phyloP scores from a whole-genome alignment of 2,888 invertebrate genomes.

The Esperia sulphurella region DNA sequence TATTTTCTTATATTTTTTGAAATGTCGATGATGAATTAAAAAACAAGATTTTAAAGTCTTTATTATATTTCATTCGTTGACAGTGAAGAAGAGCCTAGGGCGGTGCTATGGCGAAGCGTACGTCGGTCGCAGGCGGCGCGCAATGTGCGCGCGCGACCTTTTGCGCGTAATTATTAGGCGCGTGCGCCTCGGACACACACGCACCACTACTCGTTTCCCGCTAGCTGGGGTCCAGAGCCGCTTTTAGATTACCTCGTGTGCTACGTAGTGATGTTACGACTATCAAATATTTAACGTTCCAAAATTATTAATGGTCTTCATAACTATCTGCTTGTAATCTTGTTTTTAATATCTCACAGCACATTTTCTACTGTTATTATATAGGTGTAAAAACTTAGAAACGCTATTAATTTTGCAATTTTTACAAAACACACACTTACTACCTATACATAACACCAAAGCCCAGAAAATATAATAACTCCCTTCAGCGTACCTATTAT shows the following conservation, averaged over 20 bases:
- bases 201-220: constrained; percentile 22
- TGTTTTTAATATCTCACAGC: too few relatives aligned
- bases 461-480: too few relatives aligned
- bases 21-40: neutral
- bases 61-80: constrained; percentile 8
- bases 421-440: too few relatives aligned
- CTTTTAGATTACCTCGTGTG: neutral
- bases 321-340: too few relatives aligned
- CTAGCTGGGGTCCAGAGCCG: neutral
- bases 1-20: neutral
- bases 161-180: constrained; percentile 67
- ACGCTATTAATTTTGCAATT: too few relatives aligned
- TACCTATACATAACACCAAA: too few relatives aligned
- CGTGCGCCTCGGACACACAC: constrained; percentile 53
- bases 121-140: constrained; percentile 36
- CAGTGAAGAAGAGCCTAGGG: constrained; percentile 8
- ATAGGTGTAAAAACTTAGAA: too few relatives aligned
- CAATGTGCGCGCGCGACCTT: constrained; percentile 77
- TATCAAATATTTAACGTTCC: too few relatives aligned
- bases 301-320: too few relatives aligned
- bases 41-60: constrained; percentile 4
- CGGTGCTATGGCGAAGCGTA: constrained; percentile 12
- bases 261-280: too few relatives aligned
- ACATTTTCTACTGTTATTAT: too few relatives aligned
- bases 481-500: too few relatives aligned